A percentile compares a stretch with the other conserved stretches of the same genome.
These are phyloP conservation scores for Aspidiotus destructor DNA, from an alignment of 2,888 invertebrate species.

Conservation along the genomic window DNA sequence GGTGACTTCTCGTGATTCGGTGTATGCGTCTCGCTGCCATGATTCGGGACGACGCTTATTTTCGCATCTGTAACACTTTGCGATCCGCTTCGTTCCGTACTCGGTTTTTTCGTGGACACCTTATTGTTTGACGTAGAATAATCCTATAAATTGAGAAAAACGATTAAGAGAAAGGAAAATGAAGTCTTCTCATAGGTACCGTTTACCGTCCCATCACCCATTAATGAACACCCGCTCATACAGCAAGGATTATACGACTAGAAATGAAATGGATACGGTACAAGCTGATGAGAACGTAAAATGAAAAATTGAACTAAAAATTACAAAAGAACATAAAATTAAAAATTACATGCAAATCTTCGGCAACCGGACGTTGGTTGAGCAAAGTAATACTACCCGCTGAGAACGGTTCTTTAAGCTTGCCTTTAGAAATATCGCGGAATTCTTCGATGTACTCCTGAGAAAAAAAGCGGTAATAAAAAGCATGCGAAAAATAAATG, in stretches of 20 bases:
- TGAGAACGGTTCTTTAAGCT: slow-evolving; percentile 83
- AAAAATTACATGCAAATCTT: slow-evolving; percentile 73
- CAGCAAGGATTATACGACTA: too few relatives aligned
- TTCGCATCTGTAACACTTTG: slow-evolving; percentile 15
- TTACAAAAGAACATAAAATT: slow-evolving; percentile 19
- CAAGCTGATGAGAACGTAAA: too few relatives aligned
- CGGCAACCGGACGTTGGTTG: slow-evolving; percentile 89
- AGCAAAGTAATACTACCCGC: slow-evolving; percentile 88
- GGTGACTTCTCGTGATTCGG: slow-evolving; percentile 21
- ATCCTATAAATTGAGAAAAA: slow-evolving; percentile 9
- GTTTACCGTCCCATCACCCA: too few relatives aligned
- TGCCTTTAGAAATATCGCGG: slow-evolving; percentile 90
- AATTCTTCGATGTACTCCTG: slow-evolving; percentile 97
- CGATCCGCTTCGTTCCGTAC: slow-evolving; percentile 14
- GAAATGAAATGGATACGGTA: too few relatives aligned
- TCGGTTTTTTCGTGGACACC: slow-evolving; percentile 23
- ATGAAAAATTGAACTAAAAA: not conserved
- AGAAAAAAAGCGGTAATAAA: slow-evolving; percentile 41
- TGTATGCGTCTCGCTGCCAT: not conserved
- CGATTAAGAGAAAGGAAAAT: not conserved
- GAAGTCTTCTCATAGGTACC: too few relatives aligned
- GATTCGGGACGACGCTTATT: not conserved
- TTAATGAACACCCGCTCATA: too few relatives aligned
- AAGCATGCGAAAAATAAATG: slow-evolving; percentile 34
- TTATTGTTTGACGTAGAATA: slow-evolving; percentile 24